phyloP scores from a whole-genome alignment of 2,113 vertebrate genomes.

The Microtus montanus region DNA sequence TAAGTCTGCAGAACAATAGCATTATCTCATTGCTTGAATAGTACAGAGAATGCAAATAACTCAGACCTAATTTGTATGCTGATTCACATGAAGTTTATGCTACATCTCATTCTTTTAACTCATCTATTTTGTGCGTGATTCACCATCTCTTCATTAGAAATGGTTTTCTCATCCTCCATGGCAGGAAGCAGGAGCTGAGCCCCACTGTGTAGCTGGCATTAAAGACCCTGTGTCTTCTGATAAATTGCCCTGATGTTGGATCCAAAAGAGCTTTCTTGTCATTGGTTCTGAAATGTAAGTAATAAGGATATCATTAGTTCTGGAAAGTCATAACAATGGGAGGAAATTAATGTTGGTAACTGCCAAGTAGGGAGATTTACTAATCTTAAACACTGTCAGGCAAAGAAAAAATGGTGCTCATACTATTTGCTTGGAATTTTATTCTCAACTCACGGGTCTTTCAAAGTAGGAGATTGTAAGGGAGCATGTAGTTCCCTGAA shows the following conservation, averaged over 20 bases:
- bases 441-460: not conserved
- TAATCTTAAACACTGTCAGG: not conserved
- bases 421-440: not conserved
- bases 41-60: not conserved
- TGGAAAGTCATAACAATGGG: not conserved
- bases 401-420: not conserved
- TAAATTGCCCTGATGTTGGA: not conserved
- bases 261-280: not conserved
- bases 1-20: not conserved
- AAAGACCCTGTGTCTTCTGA: not conserved
- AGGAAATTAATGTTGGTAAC: not conserved
- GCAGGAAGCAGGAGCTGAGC: not conserved
- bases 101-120: not conserved
- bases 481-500: not conserved
- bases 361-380: not conserved
- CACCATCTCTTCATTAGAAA: not conserved
- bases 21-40: slow-evolving; percentile 10
- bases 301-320: not conserved
- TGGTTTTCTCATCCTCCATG: not conserved
- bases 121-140: not conserved
- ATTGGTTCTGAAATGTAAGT: not conserved
- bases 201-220: no score
- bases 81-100: not conserved
- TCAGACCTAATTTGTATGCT: not conserved
- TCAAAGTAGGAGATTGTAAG: not conserved